phyloP scores from a whole-genome alignment of 2,113 vertebrate species.

The Peromyscus polionotus region DNA sequence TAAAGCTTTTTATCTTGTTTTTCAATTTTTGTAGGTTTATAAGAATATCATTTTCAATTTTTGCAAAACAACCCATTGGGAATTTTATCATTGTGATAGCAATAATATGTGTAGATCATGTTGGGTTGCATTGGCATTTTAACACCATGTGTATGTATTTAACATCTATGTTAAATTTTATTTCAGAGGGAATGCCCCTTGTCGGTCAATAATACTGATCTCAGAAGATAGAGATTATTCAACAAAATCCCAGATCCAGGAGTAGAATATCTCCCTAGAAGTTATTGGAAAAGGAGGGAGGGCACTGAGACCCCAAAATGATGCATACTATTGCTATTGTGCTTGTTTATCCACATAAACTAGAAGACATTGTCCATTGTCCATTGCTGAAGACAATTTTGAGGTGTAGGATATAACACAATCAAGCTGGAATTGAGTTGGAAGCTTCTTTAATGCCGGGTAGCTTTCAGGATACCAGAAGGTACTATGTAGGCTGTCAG shows the following conservation, averaged over 20 bases:
- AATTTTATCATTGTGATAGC: not conserved
- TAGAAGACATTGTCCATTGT: too few relatives aligned
- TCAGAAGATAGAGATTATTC: not conserved
- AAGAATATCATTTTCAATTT: too few relatives aligned
- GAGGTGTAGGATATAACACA: not conserved
- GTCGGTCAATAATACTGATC: not conserved
- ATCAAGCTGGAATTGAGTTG: not conserved
- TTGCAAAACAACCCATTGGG: too few relatives aligned
- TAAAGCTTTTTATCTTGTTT: not conserved
- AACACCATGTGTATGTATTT: not conserved
- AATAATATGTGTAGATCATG: not conserved
- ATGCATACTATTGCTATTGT: not conserved
- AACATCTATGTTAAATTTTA: not conserved
- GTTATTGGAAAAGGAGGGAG: not conserved
- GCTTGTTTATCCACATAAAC: not conserved
- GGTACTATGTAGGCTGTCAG: not conserved
- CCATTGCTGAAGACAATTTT: not conserved
- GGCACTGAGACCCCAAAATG: not conserved
- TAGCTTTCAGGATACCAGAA: not conserved
- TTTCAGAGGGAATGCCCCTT: too few relatives aligned
- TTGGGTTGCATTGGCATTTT: not conserved
- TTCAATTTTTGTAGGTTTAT: not conserved
- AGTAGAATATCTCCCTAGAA: not conserved
- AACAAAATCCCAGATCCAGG: not conserved
- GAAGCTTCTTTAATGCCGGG: not conserved